Evolutionary conservation across 1,140 invertebrate species (phyloP).

Genomic region (Macrosteles quadrilineatus): DNA sequence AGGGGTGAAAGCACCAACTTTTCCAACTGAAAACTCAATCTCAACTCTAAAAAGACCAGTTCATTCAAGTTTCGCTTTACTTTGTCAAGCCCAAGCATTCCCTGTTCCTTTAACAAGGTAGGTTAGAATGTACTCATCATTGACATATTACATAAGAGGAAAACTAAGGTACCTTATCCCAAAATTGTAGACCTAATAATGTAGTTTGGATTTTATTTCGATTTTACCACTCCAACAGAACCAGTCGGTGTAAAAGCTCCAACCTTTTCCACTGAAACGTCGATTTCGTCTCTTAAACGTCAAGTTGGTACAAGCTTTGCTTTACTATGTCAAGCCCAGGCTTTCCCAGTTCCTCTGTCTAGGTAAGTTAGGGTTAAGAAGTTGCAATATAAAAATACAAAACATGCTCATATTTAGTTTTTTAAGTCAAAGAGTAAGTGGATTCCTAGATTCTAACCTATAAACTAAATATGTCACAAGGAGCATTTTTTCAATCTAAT

Average conservation of each 20-base stretch:
- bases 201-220: too few species aligned
- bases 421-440: too few species aligned
- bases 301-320: slow-evolving; percentile 54
- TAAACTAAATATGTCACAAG: too few species aligned
- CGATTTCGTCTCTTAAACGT: slow-evolving; percentile 56
- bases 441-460: too few species aligned
- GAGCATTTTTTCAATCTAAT: too few species aligned
- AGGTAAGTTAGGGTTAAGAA: slow-evolving; percentile 58
- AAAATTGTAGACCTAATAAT: too few species aligned
- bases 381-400: neutral
- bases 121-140: too few species aligned
- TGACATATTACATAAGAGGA: too few species aligned
- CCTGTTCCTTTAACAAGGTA: slow-evolving; percentile 4
- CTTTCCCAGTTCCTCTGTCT: slow-evolving; percentile 67
- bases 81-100: slow-evolving; percentile 60
- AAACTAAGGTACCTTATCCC: too few species aligned
- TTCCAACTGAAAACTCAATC: slow-evolving; percentile 58
- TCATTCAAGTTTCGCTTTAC: slow-evolving; percentile 46
- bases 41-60: slow-evolving; percentile 60
- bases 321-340: slow-evolving; percentile 67
- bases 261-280: slow-evolving; percentile 56
- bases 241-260: slow-evolving; percentile 67
- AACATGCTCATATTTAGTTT: too few species aligned
- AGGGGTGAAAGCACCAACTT: slow-evolving; percentile 59
- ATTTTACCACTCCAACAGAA: slow-evolving; percentile 50